Evolutionary conservation across 1,140 invertebrate species (phyloP).

Genomic region (Lethrus apterus): DNA sequence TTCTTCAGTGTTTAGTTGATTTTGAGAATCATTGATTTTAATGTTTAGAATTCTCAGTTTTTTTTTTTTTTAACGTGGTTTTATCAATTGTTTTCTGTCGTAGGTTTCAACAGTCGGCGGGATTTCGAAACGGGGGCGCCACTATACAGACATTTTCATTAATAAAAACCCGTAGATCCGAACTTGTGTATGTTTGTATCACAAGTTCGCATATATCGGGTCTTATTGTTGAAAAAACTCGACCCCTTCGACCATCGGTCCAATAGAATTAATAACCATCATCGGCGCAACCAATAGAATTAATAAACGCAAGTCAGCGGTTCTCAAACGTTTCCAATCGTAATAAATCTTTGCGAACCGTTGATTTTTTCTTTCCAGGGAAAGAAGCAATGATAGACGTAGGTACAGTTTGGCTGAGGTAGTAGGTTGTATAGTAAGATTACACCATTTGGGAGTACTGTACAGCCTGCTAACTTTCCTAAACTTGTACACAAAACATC

Average conservation of each 20-base stretch:
- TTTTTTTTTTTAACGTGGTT: too few species aligned
- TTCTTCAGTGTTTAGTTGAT: too few species aligned
- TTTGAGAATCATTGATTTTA: too few species aligned
- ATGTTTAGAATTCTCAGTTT: too few species aligned
- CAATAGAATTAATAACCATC: background rate
- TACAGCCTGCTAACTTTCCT: constrained; percentile 72
- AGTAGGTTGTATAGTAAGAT: constrained; percentile 74
- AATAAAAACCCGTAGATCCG: constrained; percentile 41
- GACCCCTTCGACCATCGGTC: background rate
- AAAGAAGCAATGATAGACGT: constrained; percentile 15
- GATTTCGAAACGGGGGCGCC: too few species aligned
- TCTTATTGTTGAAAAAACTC: constrained; percentile 23
- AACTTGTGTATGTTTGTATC: constrained; percentile 38
- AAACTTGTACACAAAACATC: constrained; percentile 30
- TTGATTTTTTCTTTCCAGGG: too few species aligned
- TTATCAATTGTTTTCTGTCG: too few species aligned
- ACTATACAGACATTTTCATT: too few species aligned
- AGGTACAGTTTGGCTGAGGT: constrained; percentile 51
- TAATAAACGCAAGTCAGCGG: too few species aligned
- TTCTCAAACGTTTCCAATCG: background rate
- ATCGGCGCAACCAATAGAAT: constrained; percentile 1
- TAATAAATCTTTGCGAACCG: too few species aligned
- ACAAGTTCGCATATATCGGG: constrained; percentile 40
- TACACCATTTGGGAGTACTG: constrained; percentile 60
- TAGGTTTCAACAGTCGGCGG: too few species aligned